Evolutionary conservation across 2,113 vertebrate species (phyloP), one percentile per base, ranked within the genome.

Genomic region (Actinemys pallida): DNA sequence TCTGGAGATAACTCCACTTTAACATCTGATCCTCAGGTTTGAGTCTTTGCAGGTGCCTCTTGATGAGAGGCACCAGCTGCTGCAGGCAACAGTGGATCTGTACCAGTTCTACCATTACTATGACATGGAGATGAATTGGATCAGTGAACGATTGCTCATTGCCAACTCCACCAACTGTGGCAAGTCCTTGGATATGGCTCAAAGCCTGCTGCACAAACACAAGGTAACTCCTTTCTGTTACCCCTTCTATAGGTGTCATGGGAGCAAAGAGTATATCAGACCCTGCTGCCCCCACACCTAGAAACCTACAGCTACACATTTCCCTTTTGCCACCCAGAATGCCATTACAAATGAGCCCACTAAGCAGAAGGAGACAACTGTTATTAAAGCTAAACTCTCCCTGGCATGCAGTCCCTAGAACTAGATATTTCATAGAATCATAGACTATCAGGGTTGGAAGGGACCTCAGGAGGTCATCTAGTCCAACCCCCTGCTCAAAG

Each of bases 1-100:
- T 80, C 24, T 83, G 16, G 10, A 50, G 39, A 49, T 87, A 94
- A 45, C 47, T 89, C 92, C 94, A 11, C 42, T 94, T 90, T 94
- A 94, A 96, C 10, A 10, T 42, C 2, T 90, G 27, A 39, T 72
- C 89, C 87, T 9, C 95, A 99, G 99, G 97, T 99, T 99, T 95
- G 97, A 99, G 93, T 99, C 99, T 80, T 98, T 99, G 86, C 98
- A 99, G 98, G 97, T 96, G 35, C 99, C 98, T 65, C 97, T 99
- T 95, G 97, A 98, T 10, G 80, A 97, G 83, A 97, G 97, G 20
- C 94, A 39, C 4, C 94, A 96, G 54, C 95, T 98, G 92, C 97
- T 99, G 91, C 98, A 99, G 96, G 98, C 98, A 35, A 98, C 98
- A 0, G 98, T 99, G 80, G 97, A 97, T 75, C 98, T 99, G 16